Evolutionary conservation across 2,797 vertebrate genomes (phyloP).

Genomic region (Macropus fuliginosus): DNA sequence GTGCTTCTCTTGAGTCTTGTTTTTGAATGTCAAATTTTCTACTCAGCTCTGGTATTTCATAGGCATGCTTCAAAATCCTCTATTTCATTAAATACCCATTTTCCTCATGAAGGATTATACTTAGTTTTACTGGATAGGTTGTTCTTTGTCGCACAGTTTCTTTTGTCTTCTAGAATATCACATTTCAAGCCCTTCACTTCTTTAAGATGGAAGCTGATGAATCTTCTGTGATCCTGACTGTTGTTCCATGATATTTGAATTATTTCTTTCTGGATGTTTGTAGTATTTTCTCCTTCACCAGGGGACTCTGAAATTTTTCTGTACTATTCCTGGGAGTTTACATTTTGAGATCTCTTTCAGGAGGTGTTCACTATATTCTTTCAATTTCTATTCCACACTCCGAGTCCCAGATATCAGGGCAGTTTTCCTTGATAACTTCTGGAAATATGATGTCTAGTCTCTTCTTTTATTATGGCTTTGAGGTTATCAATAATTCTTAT

Average conservation of each 20-base stretch:
- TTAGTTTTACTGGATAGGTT: no score
- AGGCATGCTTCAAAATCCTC: no score
- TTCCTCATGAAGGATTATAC: no score
- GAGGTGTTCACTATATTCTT: background rate
- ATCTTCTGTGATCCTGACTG: no score
- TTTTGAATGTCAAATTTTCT: no score
- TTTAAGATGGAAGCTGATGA: no score
- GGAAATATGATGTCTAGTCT: background rate
- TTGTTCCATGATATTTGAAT: background rate
- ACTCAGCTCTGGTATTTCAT: no score
- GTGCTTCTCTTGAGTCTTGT: no score
- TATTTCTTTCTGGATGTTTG: background rate
- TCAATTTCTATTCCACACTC: background rate
- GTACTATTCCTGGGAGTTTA: background rate
- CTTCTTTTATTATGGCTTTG: background rate
- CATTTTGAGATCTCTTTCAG: background rate
- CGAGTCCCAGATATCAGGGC: background rate
- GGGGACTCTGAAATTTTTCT: background rate
- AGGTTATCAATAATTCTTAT: background rate
- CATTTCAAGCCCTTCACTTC: no score
- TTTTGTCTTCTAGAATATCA: no score
- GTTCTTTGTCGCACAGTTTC: no score
- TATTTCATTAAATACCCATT: no score
- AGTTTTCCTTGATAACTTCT: background rate
- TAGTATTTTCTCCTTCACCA: background rate